Evolutionary conservation across 2,113 vertebrate species (phyloP), one percentile per base, ranked within the genome.

Genomic region (Calyptommatus sinebrachiatus): DNA sequence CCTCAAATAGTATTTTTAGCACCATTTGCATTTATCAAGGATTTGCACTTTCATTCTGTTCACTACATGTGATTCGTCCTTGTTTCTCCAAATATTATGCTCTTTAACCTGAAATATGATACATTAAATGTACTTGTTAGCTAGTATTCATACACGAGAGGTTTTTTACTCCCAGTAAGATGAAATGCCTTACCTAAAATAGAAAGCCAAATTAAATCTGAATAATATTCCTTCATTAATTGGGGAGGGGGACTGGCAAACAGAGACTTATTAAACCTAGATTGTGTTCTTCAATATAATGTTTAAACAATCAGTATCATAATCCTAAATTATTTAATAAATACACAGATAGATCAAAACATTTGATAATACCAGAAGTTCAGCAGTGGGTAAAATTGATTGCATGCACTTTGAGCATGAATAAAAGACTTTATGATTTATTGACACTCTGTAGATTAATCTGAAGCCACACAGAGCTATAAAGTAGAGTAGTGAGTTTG

Each of bases 381-480:
- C 87, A 90, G 87, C 83, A 90, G 79, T 80, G 70, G 81, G 73
- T 84, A 90, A 92, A 93, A 94, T 85, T 93, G 89, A 88, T 84
- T 90, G 83, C 89, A 89, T 80, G 67, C 82, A 81, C 75, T 87
- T 87, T 82, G 83, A 91, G 77, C 79, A 81, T 83, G 84, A 91
- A 88, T 89, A 89, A 90, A 90, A 86, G 65, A 88, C 73, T 86
- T 92, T 89, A 87, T 93, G 87, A 91, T 90, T 93, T 93, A 91
- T 90, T 89, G 87, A 90, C 85, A 87, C 48, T 80, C 82, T 74
- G 68, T 71, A 88, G 77, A 94, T 93, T 91, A 90, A 91, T 90
- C 83, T 82, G 69, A 90, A 50, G 81, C 72, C 76, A 88, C 83
- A 88, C 4, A 77, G 67, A 90, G 11, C 71, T 85, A 7, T 29